Evolutionary conservation across 2,113 vertebrate genomes (phyloP).

Genomic region (Hypomesus transpacificus): DNA sequence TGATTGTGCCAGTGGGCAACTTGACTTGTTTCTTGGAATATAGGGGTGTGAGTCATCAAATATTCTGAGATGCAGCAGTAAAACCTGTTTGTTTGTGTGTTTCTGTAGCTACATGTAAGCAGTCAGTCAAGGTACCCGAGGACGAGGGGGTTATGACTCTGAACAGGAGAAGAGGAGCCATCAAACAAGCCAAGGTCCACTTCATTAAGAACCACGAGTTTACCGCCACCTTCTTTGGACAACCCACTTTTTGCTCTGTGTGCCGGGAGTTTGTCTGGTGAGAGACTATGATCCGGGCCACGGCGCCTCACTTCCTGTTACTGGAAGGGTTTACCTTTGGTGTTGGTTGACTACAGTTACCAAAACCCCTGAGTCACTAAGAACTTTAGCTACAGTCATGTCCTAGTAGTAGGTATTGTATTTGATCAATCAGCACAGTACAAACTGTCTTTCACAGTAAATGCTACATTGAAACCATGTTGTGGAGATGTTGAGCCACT

Average conservation of each 20-base stretch:
- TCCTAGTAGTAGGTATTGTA: no score
- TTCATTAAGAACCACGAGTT: constrained; percentile 94
- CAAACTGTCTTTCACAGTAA: no score
- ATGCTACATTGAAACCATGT: no score
- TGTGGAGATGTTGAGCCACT: no score
- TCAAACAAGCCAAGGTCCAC: constrained; percentile 96
- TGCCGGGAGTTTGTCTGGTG: constrained; percentile 97
- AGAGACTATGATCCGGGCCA: constrained; percentile 49
- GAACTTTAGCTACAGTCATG: no score
- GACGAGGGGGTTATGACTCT: constrained; percentile 81
- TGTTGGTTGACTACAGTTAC: no score
- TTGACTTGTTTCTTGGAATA: not conserved
- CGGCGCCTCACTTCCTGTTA: no score
- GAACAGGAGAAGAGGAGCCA: constrained; percentile 88
- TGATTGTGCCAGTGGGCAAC: not conserved
- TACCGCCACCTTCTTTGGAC: constrained; percentile 90
- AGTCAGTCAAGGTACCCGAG: constrained; percentile 45
- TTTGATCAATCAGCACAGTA: no score
- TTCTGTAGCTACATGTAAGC: constrained; percentile 26
- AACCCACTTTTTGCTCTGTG: constrained; percentile 97
- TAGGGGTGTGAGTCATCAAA: not conserved
- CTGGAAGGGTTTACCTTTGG: no score
- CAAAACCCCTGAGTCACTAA: no score
- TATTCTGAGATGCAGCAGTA: not conserved
- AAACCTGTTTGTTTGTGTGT: constrained; percentile 20